A percentile compares a stretch with the other conserved stretches of the same genome.
Conservation (phyloP, 2,113 vertebrate species). For the Penelope pileata region DNA sequence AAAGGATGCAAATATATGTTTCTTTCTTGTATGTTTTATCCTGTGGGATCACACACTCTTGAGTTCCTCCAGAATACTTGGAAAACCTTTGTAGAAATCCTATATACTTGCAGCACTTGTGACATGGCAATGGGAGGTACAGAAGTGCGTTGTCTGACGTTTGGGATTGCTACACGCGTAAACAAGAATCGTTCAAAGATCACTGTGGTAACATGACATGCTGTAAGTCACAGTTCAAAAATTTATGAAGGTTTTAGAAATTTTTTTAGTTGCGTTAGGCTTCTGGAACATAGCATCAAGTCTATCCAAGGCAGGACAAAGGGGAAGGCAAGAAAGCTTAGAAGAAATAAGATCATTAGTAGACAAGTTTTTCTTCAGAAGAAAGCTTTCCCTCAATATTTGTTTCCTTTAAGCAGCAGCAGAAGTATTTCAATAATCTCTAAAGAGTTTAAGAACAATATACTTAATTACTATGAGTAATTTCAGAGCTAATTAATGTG, state of each 20-base stretch:
- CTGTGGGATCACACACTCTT: background rate
- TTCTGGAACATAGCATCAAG: background rate
- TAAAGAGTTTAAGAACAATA: conserved; percentile 80
- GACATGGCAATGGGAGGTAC: background rate
- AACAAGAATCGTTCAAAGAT: conserved; percentile 1
- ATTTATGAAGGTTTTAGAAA: background rate
- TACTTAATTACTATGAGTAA: conserved; percentile 79
- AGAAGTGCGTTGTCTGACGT: background rate
- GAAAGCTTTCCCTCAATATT: conserved; percentile 49
- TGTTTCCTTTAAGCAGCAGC: conserved; percentile 65
- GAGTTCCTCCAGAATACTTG: background rate
- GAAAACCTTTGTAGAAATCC: background rate
- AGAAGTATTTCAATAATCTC: conserved; percentile 76
- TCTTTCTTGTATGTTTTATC: background rate
- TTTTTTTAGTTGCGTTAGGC: background rate
- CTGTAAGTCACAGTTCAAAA: background rate
- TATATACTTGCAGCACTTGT: background rate
- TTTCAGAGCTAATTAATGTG: conserved; percentile 79
- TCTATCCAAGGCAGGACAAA: background rate
- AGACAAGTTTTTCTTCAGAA: background rate
- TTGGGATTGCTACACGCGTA: background rate
- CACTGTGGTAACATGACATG: background rate
- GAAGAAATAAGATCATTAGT: background rate
- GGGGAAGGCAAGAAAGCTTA: background rate
- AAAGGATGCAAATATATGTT: background rate